Evolutionary conservation across 2,888 invertebrate species (phyloP), one percentile per base, ranked within the genome.

Genomic region (Eupithecia inturbata): DNA sequence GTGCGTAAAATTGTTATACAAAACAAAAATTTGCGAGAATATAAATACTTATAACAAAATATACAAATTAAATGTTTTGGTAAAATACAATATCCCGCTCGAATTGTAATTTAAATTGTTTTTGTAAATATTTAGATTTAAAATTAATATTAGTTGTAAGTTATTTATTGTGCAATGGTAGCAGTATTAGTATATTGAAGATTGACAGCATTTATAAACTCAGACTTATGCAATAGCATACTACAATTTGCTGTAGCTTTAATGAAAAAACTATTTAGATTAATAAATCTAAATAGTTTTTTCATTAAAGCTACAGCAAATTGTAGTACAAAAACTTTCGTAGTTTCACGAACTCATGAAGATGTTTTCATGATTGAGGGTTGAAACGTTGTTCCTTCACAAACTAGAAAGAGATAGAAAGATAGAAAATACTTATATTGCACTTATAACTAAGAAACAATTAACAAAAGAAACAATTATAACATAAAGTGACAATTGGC

Each of bases 111-210:
- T 85, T 89, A 86, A 84, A 79, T 76, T 57, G 78, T 81, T 82
- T 84, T 85, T 87, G 87, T 84, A 87, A 82, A 87, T 85, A 80
- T 78, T 71, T 76, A 81, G 82, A 81, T 83, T 87, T 85, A 85
- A 67, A 86, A 86, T 83, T 83, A 84, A 85, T 76, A 83, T 78
- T 93, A 67, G 63, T 22, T 39, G 22, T 76, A 93, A 94, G 92
- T 92, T 92, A 94, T 94, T 94, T 94, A 94, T 94, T 94, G 94
- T 94, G 94, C 94, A 94, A 94, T 94, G 78, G 89, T 94, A 94
- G 93, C 93, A 93, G 93, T 93, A 94, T 93, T 93, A 92, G 89
- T 83, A 83, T 84, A 84, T 82, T 79, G 78, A 82, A 80, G 79
- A 82, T 88, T 87, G 86, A 83, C 84, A 84, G 85, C 87, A 89